Evolutionary conservation across 2,797 vertebrate species (phyloP), one percentile per base, ranked within the genome.

Genomic region (Gymnothorax reevesii): DNA sequence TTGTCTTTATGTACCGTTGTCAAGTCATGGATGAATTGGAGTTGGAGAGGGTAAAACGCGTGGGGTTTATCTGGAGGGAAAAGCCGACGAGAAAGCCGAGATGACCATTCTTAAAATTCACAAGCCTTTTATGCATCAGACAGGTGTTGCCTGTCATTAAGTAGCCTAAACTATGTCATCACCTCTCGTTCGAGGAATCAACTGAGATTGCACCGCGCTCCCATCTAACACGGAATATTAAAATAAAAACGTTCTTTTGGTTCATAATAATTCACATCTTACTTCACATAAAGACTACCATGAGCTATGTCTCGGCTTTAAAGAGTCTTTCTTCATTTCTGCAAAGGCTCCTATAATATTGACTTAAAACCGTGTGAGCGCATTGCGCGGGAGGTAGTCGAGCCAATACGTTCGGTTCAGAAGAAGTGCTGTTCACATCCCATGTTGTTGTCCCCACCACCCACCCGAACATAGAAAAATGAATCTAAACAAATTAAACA

Each of bases 1-100:
- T 87, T 89, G 83, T 66, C 77, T 54, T 80, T 84, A 57, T 60
- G 77, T 71, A 57, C 66, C 79, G 62, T 87, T 86, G 89, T 86
- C 87, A 87, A 73, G 82, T 60, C 73, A 25, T 4, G 69, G 62
- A 57, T 84, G 66, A 64, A 83, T 77, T 73, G 25, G 42, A 17
- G 22, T 60, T 54, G 84, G 82, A 64, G 22, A 33, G 60, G 86
- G 73, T 71, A 42, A 15, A 64, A 59, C 20, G 69, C 73, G 13
- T 71, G 86, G 20, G 54, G 66, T 13, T n/a, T 8, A 22, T n/a
- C 22, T 27, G 66, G 17, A 54, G 52, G 22, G n/a, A 4, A 69
- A 71, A 7, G 20, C 57, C 55, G 77, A 54, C 25, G 64, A 62
- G 22, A 33, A 20, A 9, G 1, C 3, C 33, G 33, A 42, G n/a